Evolutionary conservation across 2,113 vertebrate genomes (phyloP).

Genomic region (Nothobranchius kuhntae): DNA sequence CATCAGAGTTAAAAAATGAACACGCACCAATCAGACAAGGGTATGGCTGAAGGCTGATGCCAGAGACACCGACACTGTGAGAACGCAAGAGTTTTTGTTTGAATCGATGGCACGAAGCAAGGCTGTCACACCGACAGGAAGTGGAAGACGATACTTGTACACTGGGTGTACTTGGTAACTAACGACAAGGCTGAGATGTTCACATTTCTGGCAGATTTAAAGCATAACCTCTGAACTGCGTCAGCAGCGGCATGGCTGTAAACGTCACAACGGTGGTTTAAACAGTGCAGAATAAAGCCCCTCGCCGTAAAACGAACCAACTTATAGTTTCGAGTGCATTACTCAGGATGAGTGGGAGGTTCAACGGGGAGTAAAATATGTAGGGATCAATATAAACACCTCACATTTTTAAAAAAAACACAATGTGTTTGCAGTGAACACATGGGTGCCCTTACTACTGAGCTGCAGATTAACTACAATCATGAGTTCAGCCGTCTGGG

Average conservation of each 20-base stretch:
- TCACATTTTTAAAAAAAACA: conserved; percentile 7
- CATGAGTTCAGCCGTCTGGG: neutral
- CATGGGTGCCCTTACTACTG: conserved; percentile 21
- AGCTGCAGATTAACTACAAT: conserved; percentile 8
- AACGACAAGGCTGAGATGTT: neutral
- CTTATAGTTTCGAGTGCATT: neutral
- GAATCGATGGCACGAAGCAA: neutral
- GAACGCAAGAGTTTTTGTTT: too few species aligned
- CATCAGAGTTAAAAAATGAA: neutral
- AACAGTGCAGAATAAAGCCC: too few species aligned
- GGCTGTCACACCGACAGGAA: conserved; percentile 16
- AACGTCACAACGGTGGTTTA: conserved; percentile 1
- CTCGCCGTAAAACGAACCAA: neutral
- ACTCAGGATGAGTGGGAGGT: neutral
- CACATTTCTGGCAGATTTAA: conserved; percentile 5
- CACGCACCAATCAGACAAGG: neutral
- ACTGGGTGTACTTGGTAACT: neutral
- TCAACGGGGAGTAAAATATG: conserved; percentile 2
- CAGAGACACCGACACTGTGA: too few species aligned
- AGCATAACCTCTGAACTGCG: conserved; percentile 1
- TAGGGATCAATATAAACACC: neutral
- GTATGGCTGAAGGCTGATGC: too few species aligned
- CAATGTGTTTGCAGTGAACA: conserved; percentile 21
- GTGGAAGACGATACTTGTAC: conserved; percentile 42
- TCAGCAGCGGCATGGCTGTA: conserved; percentile 5